Evolutionary conservation across 53 echinoderm and acorn worm genomes (phyloP).

Genomic region (Patiria pectinifera): DNA sequence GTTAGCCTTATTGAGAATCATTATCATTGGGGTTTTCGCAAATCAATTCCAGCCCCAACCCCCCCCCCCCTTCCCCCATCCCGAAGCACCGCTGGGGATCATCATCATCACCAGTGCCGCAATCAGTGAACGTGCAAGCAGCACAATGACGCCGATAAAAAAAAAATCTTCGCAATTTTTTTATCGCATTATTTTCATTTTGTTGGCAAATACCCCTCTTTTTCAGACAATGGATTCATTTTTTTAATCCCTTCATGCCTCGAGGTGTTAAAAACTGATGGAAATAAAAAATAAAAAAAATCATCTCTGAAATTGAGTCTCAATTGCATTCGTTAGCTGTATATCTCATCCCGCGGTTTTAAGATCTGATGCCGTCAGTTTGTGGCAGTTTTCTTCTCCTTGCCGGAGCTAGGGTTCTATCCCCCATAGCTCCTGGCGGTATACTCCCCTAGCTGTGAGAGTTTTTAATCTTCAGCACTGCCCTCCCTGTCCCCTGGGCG

Average conservation of each 20-base stretch:
- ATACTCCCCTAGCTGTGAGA: not conserved
- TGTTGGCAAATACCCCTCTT: conserved; percentile 5
- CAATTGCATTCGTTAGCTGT: conserved; percentile 28
- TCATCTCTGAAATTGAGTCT: conserved; percentile 56
- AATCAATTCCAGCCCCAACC: not conserved
- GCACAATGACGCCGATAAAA: not conserved
- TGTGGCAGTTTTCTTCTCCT: not conserved
- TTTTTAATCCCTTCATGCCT: not conserved
- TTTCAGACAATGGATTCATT: not conserved
- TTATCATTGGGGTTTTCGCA: not conserved
- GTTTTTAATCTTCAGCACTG: conserved; percentile 43
- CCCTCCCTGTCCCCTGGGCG: conserved; percentile 13
- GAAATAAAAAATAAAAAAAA: not conserved
- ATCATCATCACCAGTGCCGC: not conserved
- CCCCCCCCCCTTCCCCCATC: too few relatives aligned
- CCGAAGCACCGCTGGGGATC: not conserved
- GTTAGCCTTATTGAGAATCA: not conserved
- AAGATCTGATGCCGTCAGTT: not conserved
- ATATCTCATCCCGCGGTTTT: not conserved
- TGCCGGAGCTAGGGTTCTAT: not conserved
- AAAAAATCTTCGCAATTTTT: not conserved
- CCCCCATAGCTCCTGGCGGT: not conserved
- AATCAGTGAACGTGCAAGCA: not conserved
- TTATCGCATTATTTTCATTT: conserved; percentile 1
- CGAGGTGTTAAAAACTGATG: not conserved